These are phyloP conservation scores for Notothenia rossii DNA, from an alignment of 2,113 vertebrate species.

Conservation along the genomic window DNA sequence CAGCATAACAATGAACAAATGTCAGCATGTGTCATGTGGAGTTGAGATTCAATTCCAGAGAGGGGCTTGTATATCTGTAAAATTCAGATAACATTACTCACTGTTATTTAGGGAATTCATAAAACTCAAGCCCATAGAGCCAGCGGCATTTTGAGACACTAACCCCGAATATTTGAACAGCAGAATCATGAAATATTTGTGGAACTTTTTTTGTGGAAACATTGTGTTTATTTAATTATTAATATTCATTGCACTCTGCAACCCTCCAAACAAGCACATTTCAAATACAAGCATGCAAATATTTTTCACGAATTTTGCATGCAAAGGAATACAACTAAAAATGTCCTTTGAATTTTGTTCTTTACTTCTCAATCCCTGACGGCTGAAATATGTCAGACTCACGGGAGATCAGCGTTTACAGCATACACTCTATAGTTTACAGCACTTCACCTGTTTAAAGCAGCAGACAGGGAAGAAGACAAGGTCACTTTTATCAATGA, in stretches of 20 bases:
- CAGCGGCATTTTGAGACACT: neutral
- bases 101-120: neutral
- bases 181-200: neutral
- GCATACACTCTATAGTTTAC: neutral
- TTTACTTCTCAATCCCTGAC: neutral
- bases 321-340: neutral
- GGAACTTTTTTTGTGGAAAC: neutral
- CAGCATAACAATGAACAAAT: conserved; percentile 14
- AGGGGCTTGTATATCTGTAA: neutral
- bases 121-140: neutral
- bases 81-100: neutral
- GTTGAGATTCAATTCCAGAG: neutral
- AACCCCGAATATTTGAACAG: neutral
- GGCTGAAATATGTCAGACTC: conserved; percentile 17
- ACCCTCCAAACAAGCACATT: too few species aligned
- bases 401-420: neutral
- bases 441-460: conserved; percentile 35
- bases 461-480: conserved; percentile 21
- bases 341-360: neutral
- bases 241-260: neutral
- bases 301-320: neutral
- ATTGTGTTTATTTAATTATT: neutral
- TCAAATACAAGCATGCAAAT: too few species aligned
- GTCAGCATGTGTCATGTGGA: conserved; percentile 4
- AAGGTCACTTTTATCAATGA: neutral